Evolutionary conservation across 2,113 vertebrate genomes (phyloP).

Genomic region (Cinclus mexicanus): DNA sequence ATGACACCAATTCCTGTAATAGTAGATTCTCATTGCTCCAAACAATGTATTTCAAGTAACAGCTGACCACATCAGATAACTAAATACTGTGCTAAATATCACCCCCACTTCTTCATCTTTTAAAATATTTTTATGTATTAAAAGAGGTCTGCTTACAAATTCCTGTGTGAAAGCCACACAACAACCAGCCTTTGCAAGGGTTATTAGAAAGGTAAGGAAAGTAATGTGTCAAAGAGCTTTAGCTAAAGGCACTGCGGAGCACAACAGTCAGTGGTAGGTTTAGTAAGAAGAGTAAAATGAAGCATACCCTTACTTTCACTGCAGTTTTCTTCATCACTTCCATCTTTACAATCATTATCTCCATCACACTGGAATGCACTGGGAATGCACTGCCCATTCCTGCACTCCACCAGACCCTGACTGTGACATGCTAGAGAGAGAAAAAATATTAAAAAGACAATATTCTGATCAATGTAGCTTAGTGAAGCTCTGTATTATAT

Average conservation of each 20-base stretch:
- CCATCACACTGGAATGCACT: conserved; percentile 90
- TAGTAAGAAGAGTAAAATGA: background rate
- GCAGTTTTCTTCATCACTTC: conserved; percentile 91
- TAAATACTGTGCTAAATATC: background rate
- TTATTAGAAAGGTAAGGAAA: background rate
- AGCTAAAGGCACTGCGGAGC: background rate
- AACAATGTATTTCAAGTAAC: background rate
- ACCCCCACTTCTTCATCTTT: background rate
- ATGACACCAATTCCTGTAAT: background rate
- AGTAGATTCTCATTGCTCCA: background rate
- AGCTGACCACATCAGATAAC: background rate
- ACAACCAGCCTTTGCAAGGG: background rate
- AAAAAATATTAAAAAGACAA: background rate
- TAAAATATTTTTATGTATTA: background rate
- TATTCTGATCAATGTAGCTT: background rate
- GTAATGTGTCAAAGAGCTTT: background rate
- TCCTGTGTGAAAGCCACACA: background rate
- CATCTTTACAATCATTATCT: conserved; percentile 92
- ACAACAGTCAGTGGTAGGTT: background rate
- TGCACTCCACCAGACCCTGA: conserved; percentile 89
- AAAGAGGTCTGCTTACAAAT: background rate
- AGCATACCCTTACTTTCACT: conserved; percentile 59
- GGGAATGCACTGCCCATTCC: conserved; percentile 89
- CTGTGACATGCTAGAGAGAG: conserved; percentile 83
- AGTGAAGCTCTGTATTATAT: background rate